phyloP scores from a whole-genome alignment of 2,888 invertebrate species.

The Lacanobia wlatinum region DNA sequence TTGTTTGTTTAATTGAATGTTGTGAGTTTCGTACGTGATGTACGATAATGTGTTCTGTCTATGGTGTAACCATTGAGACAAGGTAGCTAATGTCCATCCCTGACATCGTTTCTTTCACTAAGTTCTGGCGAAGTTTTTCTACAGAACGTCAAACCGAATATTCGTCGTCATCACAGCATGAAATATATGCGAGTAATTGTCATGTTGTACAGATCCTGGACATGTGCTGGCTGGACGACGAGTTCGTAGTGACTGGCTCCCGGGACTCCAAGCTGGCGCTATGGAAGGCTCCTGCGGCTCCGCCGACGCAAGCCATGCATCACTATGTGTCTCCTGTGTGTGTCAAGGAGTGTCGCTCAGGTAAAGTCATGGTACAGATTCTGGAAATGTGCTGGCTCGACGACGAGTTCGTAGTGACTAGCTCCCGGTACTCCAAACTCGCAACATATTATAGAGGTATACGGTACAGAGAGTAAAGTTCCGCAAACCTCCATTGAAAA shows the following conservation, averaged over 20 bases:
- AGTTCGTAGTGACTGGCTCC: constrained; percentile 98
- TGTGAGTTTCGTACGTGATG: too few relatives aligned
- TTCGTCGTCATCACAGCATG: too few relatives aligned
- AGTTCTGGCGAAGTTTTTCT: too few relatives aligned
- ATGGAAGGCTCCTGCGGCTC: constrained; percentile 94
- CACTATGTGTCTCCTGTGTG: constrained; percentile 92
- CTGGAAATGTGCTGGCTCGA: constrained; percentile 99
- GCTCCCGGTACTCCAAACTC: constrained; percentile 97
- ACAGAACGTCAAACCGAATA: too few relatives aligned
- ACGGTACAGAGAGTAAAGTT: too few relatives aligned
- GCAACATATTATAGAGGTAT: constrained; percentile 79
- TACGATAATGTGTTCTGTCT: too few relatives aligned
- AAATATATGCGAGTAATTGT: too few relatives aligned
- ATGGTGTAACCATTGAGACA: too few relatives aligned
- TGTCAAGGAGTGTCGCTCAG: constrained; percentile 95
- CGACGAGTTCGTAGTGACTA: constrained; percentile 98
- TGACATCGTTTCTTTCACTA: too few relatives aligned
- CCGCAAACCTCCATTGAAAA: too few relatives aligned
- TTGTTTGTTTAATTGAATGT: too few relatives aligned
- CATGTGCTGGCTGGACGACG: constrained; percentile 98
- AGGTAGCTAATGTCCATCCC: too few relatives aligned
- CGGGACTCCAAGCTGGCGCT: constrained; percentile 97
- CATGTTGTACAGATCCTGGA: constrained; percentile 92
- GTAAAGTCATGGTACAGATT: constrained; percentile 81
- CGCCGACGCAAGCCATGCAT: constrained; percentile 60